phyloP scores from a whole-genome alignment of 2,888 invertebrate species.

The Scaptomyza parva region DNA sequence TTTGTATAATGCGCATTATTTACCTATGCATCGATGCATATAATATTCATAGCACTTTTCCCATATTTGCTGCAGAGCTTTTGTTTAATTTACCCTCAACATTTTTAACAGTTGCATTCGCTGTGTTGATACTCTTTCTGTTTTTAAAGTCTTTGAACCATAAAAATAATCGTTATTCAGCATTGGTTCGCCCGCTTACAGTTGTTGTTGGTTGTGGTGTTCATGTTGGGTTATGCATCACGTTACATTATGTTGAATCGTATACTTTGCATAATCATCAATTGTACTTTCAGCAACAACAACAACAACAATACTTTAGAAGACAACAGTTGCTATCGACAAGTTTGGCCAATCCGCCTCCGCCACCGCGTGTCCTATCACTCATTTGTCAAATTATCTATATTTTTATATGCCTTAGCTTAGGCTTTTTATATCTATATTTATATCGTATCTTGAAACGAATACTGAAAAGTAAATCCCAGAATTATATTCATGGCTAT shows the following conservation, averaged over 20 bases:
- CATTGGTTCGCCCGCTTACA: constrained; percentile 91
- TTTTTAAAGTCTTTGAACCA: constrained; percentile 92
- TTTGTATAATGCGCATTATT: constrained; percentile 93
- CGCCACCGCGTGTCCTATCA: constrained; percentile 87
- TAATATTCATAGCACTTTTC: constrained; percentile 93
- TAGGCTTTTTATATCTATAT: constrained; percentile 94
- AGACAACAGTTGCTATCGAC: constrained; percentile 68
- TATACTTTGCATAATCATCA: constrained; percentile 83
- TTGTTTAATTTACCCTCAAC: constrained; percentile 94
- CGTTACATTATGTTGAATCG: constrained; percentile 91
- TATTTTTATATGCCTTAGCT: constrained; percentile 92
- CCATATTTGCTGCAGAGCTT: constrained; percentile 91
- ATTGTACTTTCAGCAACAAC: constrained; percentile 82
- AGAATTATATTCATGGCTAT: constrained; percentile 91
- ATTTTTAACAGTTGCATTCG: constrained; percentile 94
- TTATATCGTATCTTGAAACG: constrained; percentile 92
- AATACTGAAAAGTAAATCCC: constrained; percentile 90
- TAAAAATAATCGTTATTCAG: constrained; percentile 89
- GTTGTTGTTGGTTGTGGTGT: constrained; percentile 91
- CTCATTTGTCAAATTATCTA: constrained; percentile 94
- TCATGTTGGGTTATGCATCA: constrained; percentile 92
- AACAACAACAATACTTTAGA: constrained; percentile 76
- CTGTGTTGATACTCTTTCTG: constrained; percentile 93
- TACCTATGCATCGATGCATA: constrained; percentile 97
- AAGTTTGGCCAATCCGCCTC: constrained; percentile 70